These are phyloP conservation scores for Neoarius graeffei DNA, from an alignment of 2,113 vertebrate species.

Conservation along the genomic window DNA sequence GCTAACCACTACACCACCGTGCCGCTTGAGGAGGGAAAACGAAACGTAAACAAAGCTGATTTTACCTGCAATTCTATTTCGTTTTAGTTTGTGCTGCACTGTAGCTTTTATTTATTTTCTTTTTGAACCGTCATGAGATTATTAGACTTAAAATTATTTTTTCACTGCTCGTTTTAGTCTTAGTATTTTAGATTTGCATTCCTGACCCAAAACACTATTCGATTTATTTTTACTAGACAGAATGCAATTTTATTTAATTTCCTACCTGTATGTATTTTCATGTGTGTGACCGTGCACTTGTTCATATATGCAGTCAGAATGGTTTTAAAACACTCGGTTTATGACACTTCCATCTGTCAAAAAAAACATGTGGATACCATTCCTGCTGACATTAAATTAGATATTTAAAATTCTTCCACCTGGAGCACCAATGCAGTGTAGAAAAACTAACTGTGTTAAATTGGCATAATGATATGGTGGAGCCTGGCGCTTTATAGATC, in stretches of 20 bases:
- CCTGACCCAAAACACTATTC: not conserved
- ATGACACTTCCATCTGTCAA: conserved; percentile 22
- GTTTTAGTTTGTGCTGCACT: too few relatives aligned
- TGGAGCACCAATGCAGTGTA: not conserved
- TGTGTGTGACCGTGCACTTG: not conserved
- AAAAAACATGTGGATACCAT: not conserved
- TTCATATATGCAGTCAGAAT: not conserved
- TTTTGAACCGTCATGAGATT: too few relatives aligned
- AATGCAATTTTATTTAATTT: not conserved
- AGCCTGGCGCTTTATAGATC: conserved; percentile 5
- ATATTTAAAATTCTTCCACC: conserved; percentile 26
- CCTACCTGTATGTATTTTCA: not conserved
- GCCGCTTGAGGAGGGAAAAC: too few relatives aligned
- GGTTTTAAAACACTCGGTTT: not conserved
- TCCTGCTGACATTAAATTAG: conserved; percentile 20
- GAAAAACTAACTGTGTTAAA: not conserved
- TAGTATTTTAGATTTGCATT: not conserved
- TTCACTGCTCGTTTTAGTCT: too few relatives aligned
- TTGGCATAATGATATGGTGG: not conserved
- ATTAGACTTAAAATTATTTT: too few relatives aligned
- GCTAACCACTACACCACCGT: too few relatives aligned
- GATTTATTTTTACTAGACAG: not conserved
- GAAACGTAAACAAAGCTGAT: too few relatives aligned
- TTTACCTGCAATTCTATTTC: too few relatives aligned
- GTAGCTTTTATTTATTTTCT: too few relatives aligned